phyloP scores from a whole-genome alignment of 2,113 vertebrate species.

The Sterrhoptilus dennistouni region DNA sequence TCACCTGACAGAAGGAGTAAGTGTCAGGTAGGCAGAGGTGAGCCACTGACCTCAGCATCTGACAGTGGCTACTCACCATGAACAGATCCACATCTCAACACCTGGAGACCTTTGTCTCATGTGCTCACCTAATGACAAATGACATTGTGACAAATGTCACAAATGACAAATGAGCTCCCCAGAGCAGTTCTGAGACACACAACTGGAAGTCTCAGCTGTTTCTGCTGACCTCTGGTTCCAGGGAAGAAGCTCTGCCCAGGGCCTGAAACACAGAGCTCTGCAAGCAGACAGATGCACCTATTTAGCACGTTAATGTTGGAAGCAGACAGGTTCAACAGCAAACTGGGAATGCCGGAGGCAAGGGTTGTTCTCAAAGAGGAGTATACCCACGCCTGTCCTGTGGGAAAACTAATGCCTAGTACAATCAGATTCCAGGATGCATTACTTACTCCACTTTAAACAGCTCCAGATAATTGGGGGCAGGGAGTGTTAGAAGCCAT shows the following conservation, averaged over 20 bases:
- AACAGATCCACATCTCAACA: background rate
- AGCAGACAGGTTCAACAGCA: constrained; percentile 27
- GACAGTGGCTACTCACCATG: background rate
- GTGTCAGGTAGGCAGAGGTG: background rate
- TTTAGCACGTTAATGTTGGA: background rate
- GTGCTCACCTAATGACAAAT: background rate
- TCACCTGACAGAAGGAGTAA: background rate
- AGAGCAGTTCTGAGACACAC: background rate
- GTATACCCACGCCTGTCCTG: background rate
- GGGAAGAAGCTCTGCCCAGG: background rate
- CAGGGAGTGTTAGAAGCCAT: background rate
- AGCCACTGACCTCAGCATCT: background rate
- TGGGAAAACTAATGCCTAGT: background rate
- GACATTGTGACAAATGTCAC: no score
- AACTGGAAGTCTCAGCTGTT: background rate
- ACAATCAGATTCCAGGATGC: background rate
- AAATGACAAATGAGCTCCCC: no score
- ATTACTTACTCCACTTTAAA: background rate
- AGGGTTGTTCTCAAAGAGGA: background rate
- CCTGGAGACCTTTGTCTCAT: accelerated
- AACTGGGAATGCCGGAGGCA: background rate
- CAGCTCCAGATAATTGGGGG: background rate
- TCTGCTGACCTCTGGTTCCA: background rate
- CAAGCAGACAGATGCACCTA: background rate
- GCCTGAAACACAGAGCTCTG: background rate